Evolutionary conservation across 1,140 invertebrate species (phyloP), one percentile per base, ranked within the genome.

Genomic region (Plodia interpunctella): DNA sequence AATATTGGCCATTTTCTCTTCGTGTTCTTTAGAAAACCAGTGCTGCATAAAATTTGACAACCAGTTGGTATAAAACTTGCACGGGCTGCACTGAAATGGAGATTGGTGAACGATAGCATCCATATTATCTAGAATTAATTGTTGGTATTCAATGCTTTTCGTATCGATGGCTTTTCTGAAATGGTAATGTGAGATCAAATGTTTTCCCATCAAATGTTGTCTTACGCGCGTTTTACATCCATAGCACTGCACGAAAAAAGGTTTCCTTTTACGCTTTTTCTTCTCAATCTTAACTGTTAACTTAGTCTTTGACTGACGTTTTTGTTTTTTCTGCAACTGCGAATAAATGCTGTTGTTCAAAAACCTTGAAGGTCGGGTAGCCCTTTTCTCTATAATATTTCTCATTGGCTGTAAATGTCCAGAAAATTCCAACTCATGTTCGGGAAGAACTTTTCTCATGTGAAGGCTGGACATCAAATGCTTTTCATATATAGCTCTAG

Each of bases 61-160:
- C 53, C 92, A 94, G 78, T 97, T 97, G 68, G 94, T 95, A 84
- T 96, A 97, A 83, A 96, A 97, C 50, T 93, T 92, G 83, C 96
- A 98, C 0, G 94, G 90, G 18, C 92, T 92, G 74, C 96, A 98
- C 79, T 97, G 96, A 76, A 95, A 97, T 0, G 95, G 95, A 59
- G 94, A 94, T 68, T 96, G 94, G 32, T 92, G 91, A 0, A 96
- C 93, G 67, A 97, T 93, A 62, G 92, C 93, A 56, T 90, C 91
- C 76, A 96, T 96, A 80, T 97, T 95, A 50, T 94, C 92, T 19
- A 96, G 87, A 49, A 97, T 92, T 68, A 95, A 91, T 19, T 89
- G 79, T 63, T 90, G 89, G 35, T 92, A 91, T 21, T 81, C 80
- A 17, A 84, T 80, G 58, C 90, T 90, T 50, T 80, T 85, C n/a